These are phyloP conservation scores for Aproaerema taeniolella DNA, from an alignment of 2,888 invertebrate genomes.

Conservation along the genomic window DNA sequence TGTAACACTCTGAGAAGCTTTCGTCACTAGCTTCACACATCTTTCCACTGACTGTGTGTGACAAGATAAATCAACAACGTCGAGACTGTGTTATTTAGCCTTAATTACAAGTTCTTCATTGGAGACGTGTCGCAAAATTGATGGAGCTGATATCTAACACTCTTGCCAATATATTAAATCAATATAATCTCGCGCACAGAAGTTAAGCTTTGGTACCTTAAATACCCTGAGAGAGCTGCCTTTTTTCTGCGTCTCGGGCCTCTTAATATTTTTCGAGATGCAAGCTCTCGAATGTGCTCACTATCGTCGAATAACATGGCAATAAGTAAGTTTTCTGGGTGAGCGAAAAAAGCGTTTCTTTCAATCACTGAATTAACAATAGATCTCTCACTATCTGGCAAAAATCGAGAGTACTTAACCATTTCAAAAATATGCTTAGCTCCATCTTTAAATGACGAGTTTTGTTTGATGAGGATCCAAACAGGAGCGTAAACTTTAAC, in stretches of 20 bases:
- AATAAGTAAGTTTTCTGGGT: constrained; percentile 4
- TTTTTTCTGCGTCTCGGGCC: not conserved
- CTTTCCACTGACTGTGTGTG: constrained; percentile 11
- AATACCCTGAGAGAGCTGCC: constrained; percentile 14
- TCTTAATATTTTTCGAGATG: constrained; percentile 22
- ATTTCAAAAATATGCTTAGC: constrained; percentile 20
- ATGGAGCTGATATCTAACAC: constrained; percentile 1
- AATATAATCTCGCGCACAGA: constrained; percentile 11
- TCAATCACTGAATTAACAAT: not conserved
- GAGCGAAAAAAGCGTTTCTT: constrained; percentile 6
- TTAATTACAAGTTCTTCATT: not conserved
- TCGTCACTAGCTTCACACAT: constrained; percentile 17
- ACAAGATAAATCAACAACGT: constrained; percentile 1
- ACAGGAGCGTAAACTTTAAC: constrained; percentile 18
- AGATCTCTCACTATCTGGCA: not conserved
- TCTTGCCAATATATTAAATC: constrained; percentile 10
- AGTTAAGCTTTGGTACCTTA: constrained; percentile 9
- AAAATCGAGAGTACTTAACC: constrained; percentile 19
- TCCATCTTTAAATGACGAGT: constrained; percentile 15
- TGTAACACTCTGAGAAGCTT: constrained; percentile 17
- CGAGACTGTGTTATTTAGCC: not conserved
- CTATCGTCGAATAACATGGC: constrained; percentile 8
- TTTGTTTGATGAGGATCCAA: constrained; percentile 17
- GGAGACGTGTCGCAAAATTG: not conserved
- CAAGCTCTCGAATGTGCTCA: constrained; percentile 22